Percentiles rank a stretch among this genome's conserved stretches.
These are phyloP conservation scores for Ficedula albicollis DNA, from an alignment of 2,797 vertebrate genomes.

Conservation along the genomic window DNA sequence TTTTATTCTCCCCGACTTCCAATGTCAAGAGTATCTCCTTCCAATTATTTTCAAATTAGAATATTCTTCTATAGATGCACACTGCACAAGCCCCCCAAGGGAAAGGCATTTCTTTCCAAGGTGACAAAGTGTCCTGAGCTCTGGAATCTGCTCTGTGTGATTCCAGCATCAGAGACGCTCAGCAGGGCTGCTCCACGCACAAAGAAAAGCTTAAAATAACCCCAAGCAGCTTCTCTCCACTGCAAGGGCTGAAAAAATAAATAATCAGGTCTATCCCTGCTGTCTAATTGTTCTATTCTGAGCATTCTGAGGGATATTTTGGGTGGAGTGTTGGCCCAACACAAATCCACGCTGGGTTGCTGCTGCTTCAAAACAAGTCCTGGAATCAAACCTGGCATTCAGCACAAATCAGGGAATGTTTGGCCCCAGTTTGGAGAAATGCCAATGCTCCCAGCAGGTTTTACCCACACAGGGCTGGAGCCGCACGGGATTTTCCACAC, in stretches of 20 bases:
- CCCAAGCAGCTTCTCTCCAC: background rate
- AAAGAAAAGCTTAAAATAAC: background rate
- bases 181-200: background rate
- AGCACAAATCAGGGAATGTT: too few relatives aligned
- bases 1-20: background rate
- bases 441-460: background rate
- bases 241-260: background rate
- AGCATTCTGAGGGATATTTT: background rate
- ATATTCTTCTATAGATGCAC: background rate
- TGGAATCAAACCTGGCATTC: background rate
- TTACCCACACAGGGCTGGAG: background rate
- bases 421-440: background rate
- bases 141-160: background rate
- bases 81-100: background rate
- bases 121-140: slow-evolving; percentile 22
- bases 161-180: background rate
- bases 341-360: background rate
- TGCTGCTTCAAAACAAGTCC: background rate
- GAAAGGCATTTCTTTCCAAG: background rate
- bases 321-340: background rate
- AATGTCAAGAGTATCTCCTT: background rate
- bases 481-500: background rate
- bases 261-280: background rate
- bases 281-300: background rate
- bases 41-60: slow-evolving; percentile 48